Evolutionary conservation across 2,888 invertebrate species (phyloP).

Genomic region (Meiosimyza platycephala): DNA sequence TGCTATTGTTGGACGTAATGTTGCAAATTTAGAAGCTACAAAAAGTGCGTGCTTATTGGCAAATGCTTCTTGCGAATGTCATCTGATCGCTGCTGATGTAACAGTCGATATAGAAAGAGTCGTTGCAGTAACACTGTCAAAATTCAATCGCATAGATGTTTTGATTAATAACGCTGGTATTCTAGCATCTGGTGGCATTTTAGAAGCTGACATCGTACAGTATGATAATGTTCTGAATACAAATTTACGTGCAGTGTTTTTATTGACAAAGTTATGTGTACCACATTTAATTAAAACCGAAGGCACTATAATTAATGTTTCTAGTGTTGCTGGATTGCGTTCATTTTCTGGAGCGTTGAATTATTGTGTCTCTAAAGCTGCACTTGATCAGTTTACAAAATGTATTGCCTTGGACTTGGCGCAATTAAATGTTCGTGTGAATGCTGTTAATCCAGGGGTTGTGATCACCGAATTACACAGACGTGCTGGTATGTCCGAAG

Average conservation of each 20-base stretch:
- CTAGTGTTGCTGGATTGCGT: conserved; percentile 88
- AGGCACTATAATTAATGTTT: conserved; percentile 92
- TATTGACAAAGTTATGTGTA: conserved; percentile 83
- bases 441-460: conserved; percentile 93
- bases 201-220: conserved; percentile 81
- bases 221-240: conserved; percentile 87
- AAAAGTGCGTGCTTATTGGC: conserved; percentile 69
- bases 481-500: conserved; percentile 80
- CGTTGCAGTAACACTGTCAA: conserved; percentile 74
- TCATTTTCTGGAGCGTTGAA: conserved; percentile 88
- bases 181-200: conserved; percentile 80
- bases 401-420: conserved; percentile 88
- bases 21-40: conserved; percentile 74
- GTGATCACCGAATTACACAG: conserved; percentile 86
- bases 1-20: conserved; percentile 77
- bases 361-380: conserved; percentile 92
- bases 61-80: conserved; percentile 67
- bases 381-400: conserved; percentile 91
- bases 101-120: conserved; percentile 74
- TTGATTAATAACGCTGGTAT: conserved; percentile 90
- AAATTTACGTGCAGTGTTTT: conserved; percentile 82
- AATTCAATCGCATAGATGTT: conserved; percentile 76
- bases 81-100: conserved; percentile 73
- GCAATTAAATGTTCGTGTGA: conserved; percentile 83
- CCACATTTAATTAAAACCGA: conserved; percentile 83